A percentile compares a stretch with the other conserved stretches of the same genome.
Evolutionary conservation across 1,140 invertebrate genomes (phyloP).

Genomic region (Lerema accius): DNA sequence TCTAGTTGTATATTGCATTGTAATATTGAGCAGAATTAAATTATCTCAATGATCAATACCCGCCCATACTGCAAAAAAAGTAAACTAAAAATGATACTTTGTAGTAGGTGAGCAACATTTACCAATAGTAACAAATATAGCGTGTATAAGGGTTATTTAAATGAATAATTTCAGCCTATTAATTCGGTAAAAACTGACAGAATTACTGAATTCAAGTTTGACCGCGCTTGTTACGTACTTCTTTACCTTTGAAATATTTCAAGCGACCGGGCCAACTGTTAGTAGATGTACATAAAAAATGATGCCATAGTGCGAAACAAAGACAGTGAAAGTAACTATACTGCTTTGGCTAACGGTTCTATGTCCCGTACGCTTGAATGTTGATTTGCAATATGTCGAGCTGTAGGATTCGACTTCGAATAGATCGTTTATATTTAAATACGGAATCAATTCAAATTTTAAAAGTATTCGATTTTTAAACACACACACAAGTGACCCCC

Average conservation of each 20-base stretch:
- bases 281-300: background rate
- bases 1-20: too few species aligned
- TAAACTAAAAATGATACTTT: too few species aligned
- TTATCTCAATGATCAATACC: too few species aligned
- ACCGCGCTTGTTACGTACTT: slow-evolving; percentile 3
- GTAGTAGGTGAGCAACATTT: too few species aligned
- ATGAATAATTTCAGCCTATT: too few species aligned
- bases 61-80: too few species aligned
- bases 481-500: too few species aligned
- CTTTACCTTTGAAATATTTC: background rate
- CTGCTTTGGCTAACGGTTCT: slow-evolving; percentile 40
- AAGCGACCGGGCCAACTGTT: background rate
- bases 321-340: slow-evolving; percentile 46
- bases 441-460: background rate
- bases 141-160: too few species aligned
- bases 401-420: slow-evolving; percentile 1
- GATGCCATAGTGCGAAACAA: slow-evolving; percentile 36
- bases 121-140: too few species aligned
- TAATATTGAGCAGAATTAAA: too few species aligned
- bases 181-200: background rate
- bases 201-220: background rate
- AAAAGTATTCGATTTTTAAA: too few species aligned
- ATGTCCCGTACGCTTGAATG: slow-evolving; percentile 27
- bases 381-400: slow-evolving; percentile 16
- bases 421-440: background rate